Conservation (phyloP, 2,888 invertebrate species). For the Taphrorychus bicolor region DNA sequence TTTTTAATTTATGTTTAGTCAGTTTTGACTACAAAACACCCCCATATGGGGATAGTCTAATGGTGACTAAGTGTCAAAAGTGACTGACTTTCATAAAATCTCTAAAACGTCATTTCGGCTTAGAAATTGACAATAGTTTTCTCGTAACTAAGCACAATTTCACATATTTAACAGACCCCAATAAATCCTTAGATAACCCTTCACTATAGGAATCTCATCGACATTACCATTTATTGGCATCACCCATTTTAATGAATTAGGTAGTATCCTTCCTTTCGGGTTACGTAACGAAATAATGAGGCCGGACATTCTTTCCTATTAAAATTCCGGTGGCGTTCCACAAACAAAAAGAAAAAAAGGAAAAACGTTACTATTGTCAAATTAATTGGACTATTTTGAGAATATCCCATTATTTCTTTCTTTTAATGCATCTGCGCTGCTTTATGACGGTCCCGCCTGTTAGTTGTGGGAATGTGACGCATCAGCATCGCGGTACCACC, state of each 20-base stretch:
- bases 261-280: conserved; percentile 1
- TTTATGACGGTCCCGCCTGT: conserved; percentile 4
- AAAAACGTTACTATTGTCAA: conserved; percentile 33
- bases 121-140: too few species aligned
- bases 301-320: conserved; percentile 41
- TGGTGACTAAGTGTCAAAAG: too few species aligned
- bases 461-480: conserved; percentile 16
- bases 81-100: too few species aligned
- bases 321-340: conserved; percentile 40
- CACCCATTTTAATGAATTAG: conserved; percentile 12
- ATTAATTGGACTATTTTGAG: conserved; percentile 38
- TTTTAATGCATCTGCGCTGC: not conserved
- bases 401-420: conserved; percentile 5
- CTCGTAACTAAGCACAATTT: too few species aligned
- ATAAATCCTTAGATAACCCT: conserved; percentile 1
- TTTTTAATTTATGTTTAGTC: too few species aligned
- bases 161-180: too few species aligned
- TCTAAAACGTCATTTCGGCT: too few species aligned
- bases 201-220: not conserved
- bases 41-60: too few species aligned
- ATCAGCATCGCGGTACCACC: too few species aligned
- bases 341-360: conserved; percentile 19
- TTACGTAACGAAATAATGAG: conserved; percentile 42
- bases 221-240: not conserved
- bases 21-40: too few species aligned